These are phyloP conservation scores for Periophthalmodon schlosseri DNA, from an alignment of 2,113 vertebrate species.

Conservation along the genomic window DNA sequence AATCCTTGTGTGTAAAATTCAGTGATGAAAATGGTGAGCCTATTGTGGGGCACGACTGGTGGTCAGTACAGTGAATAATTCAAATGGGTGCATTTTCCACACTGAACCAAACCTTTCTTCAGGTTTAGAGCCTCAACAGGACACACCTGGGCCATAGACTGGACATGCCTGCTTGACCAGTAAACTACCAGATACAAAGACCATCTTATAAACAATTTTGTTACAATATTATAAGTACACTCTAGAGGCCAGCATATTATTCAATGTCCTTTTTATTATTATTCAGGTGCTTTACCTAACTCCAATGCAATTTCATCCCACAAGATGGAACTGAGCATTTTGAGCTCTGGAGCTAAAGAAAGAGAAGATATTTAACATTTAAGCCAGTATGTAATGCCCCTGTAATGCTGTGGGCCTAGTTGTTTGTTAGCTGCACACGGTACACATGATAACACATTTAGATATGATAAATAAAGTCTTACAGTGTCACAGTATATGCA, in stretches of 20 bases:
- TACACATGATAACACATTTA: slow-evolving; percentile 35
- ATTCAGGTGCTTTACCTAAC: neutral
- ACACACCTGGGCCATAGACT: no score
- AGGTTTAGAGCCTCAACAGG: no score
- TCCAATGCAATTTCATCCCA: neutral
- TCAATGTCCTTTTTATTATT: neutral
- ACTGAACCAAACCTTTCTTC: no score
- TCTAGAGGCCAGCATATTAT: neutral
- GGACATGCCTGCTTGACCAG: no score
- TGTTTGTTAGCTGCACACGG: slow-evolving; percentile 34
- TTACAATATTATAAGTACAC: neutral
- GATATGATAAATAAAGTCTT: slow-evolving; percentile 43
- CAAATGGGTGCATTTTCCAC: no score
- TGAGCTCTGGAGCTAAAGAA: neutral
- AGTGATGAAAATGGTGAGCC: no score
- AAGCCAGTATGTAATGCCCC: slow-evolving; percentile 21
- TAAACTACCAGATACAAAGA: neutral
- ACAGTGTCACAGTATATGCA: slow-evolving; percentile 54
- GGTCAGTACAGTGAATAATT: no score
- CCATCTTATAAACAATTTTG: neutral
- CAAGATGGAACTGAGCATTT: neutral
- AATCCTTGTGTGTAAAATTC: no score
- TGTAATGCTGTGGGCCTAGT: slow-evolving; percentile 5
- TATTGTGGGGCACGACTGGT: no score
- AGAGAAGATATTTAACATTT: slow-evolving; percentile 21